Base-by-base conservation (phyloP, 2,888 invertebrate species). In the Drosophila helvetica region DNA sequence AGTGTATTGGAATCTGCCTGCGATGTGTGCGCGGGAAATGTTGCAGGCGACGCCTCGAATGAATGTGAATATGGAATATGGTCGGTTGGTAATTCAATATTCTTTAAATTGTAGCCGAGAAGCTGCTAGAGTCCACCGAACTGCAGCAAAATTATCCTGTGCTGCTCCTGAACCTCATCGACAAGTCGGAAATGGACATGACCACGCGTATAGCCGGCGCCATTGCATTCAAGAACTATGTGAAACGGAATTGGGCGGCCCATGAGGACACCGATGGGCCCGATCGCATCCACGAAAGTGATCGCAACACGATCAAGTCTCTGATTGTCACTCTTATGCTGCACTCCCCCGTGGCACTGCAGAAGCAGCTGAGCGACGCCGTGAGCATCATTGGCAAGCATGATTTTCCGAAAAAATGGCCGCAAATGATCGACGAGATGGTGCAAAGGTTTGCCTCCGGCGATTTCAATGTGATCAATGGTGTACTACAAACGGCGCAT, bases 391-490 rank as follows among this genome's bases (percentile, higher is more conserved):
- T 99, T 68, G 99, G 99, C n/a, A 96, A 96, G 90, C 95, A 96
- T 82, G 99, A 99, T 93, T 99, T 99, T 91, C 99, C 99, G 0
- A 95, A 96, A 72, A 97, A 98, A 91, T 99, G 99, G 99, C 98
- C 97, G 0, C 95, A 96, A 75, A 94, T 99, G 1, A 96, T 99
- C 27, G 94, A 96, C 42, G 96, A 98, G 91, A 97, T 99, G 96
- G 97, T 99, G 12, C 95, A 96, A 53, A 97, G 98, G 90, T 98
- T 99, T 92, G 94, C 94, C 48, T 95, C 96, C 65, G 97, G 97
- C 48, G 98, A 99, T 92, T 98, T 99, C 91, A 96, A 98, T 90
- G 93, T 98, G 0, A 98, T 99, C 71, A 98, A 99, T 91, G 99
- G 99, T 0, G 96, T 99, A 0, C 93, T 99, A 10, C 95, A 97